A percentile compares a stretch with the other conserved stretches of the same genome.
Evolutionary conservation across 2,797 vertebrate species (phyloP).

Genomic region (Rhadinocentrus ornatus): DNA sequence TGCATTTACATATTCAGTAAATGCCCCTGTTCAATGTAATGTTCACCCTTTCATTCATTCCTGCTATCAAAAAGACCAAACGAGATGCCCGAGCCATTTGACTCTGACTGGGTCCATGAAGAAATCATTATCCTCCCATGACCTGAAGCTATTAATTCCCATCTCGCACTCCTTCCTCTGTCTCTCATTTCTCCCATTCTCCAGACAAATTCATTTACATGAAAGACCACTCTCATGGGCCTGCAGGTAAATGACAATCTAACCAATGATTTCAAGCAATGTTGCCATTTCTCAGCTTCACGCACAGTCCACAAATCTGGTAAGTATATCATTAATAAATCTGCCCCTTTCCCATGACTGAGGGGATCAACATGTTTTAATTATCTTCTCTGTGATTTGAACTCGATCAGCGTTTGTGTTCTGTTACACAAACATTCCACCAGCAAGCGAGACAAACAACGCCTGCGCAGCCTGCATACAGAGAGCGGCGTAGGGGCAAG

Average conservation of each 20-base stretch:
- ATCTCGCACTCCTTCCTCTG: slow-evolving; percentile 76
- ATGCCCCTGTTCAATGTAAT: slow-evolving; percentile 73
- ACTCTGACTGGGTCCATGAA: slow-evolving; percentile 81
- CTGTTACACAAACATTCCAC: slow-evolving; percentile 75
- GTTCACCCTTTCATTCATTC: slow-evolving; percentile 72
- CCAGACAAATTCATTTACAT: slow-evolving; percentile 82
- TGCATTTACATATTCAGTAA: slow-evolving; percentile 79
- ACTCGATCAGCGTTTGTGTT: slow-evolving; percentile 72
- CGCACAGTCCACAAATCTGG: slow-evolving; percentile 53
- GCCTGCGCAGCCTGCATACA: slow-evolving; percentile 59
- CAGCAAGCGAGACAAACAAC: slow-evolving; percentile 69
- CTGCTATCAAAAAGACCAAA: slow-evolving; percentile 43
- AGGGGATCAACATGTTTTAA: slow-evolving; percentile 82
- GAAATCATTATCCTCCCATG: slow-evolving; percentile 81
- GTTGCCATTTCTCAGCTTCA: slow-evolving; percentile 68
- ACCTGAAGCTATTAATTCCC: slow-evolving; percentile 82
- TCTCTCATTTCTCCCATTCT: slow-evolving; percentile 76
- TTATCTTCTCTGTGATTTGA: slow-evolving; percentile 74
- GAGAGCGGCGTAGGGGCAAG: slow-evolving; percentile 48
- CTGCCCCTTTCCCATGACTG: slow-evolving; percentile 74
- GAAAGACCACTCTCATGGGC: slow-evolving; percentile 79
- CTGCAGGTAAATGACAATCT: slow-evolving; percentile 79
- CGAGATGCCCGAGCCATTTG: slow-evolving; percentile 73
- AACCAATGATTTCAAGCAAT: slow-evolving; percentile 77
- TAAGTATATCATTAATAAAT: slow-evolving; percentile 81